phyloP scores from a whole-genome alignment of 2,888 invertebrate species.

The Pachliopta kotzebuea region DNA sequence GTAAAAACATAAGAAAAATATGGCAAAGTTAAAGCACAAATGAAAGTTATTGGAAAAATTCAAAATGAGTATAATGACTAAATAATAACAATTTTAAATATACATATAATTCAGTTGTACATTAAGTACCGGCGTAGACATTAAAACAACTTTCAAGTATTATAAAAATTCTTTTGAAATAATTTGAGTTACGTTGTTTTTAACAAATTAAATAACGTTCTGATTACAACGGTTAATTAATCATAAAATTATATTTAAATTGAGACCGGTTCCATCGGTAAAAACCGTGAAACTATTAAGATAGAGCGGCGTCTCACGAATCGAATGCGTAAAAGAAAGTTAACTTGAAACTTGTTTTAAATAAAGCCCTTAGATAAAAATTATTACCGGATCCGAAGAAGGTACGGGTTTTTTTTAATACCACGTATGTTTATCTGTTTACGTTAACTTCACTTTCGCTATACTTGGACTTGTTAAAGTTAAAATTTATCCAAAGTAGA shows the following conservation, averaged over 20 bases:
- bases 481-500: no score
- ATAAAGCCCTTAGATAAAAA: constrained; percentile 55
- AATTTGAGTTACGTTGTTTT: constrained; percentile 27
- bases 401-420: constrained; percentile 1
- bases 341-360: constrained; percentile 54
- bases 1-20: no score
- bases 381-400: constrained; percentile 4
- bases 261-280: constrained; percentile 35
- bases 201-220: constrained; percentile 31
- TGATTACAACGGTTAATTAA: constrained; percentile 36
- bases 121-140: neutral
- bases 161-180: constrained; percentile 12
- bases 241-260: constrained; percentile 38
- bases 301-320: constrained; percentile 48
- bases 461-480: neutral
- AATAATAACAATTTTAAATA: no score
- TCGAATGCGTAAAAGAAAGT: constrained; percentile 57
- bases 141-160: constrained; percentile 5
- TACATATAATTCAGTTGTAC: no score
- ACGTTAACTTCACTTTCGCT: neutral
- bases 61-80: no score
- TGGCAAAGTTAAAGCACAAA: no score
- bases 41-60: no score
- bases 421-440: neutral
- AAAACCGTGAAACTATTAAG: constrained; percentile 38